Evolutionary conservation across 2,113 vertebrate species (phyloP).

Genomic region (Megalops atlanticus): DNA sequence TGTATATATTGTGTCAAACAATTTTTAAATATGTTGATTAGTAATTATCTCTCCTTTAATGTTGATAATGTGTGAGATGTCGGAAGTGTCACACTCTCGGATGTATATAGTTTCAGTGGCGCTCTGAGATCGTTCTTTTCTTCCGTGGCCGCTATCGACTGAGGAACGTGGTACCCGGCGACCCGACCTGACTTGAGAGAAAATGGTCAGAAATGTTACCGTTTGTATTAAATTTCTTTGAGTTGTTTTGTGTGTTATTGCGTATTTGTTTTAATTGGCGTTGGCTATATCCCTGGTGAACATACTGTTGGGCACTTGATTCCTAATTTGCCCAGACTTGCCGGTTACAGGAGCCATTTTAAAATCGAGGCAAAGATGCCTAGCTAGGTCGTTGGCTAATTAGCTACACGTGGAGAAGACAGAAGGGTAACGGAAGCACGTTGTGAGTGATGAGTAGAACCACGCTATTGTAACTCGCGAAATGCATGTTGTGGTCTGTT

Average conservation of each 20-base stretch:
- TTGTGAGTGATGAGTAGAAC: background rate
- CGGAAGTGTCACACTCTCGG: constrained; percentile 63
- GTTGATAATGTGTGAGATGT: background rate
- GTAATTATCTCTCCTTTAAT: background rate
- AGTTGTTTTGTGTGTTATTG: background rate
- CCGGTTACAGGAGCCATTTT: constrained; percentile 3
- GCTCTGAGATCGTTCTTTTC: constrained; percentile 77
- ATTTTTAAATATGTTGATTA: background rate
- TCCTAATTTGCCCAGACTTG: background rate
- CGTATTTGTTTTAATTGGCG: background rate
- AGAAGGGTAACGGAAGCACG: constrained; percentile 3
- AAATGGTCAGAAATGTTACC: constrained; percentile 68
- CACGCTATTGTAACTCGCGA: background rate
- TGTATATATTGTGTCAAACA: background rate
- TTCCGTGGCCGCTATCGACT: constrained; percentile 74
- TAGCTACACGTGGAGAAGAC: background rate
- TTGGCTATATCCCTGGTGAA: background rate
- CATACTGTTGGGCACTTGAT: background rate
- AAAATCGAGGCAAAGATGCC: background rate
- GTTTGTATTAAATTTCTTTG: background rate
- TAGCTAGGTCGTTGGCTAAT: too few relatives aligned
- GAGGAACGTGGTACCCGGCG: constrained; percentile 60
- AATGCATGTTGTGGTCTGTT: too few relatives aligned
- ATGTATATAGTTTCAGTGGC: constrained; percentile 40
- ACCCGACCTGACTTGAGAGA: constrained; percentile 27